Evolutionary conservation across 2,797 vertebrate genomes (phyloP), one percentile per base, ranked within the genome.

Genomic region (Enteromius mattozi): DNA sequence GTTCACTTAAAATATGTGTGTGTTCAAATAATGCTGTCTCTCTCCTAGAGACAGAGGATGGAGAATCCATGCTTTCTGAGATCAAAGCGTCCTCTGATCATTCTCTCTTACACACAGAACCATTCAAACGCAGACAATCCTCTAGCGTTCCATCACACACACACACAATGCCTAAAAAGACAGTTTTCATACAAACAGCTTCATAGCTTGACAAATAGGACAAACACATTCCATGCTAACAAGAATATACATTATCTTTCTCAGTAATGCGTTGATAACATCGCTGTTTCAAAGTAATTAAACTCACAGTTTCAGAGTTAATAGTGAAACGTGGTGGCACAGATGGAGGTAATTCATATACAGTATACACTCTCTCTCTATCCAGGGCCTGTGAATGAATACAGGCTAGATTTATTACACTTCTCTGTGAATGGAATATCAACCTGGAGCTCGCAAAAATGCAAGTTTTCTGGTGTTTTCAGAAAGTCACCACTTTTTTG

Each of bases 71-170:
- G 79, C 76, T 40, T 86, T 81, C 35, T 51, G 51, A 74, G 59
- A 84, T 85, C 63, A 83, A 83, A 86, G 69, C n/a, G 49, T 69
- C 40, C 30, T 40, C 7, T 68, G 77, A 80, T 71, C 74, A 79
- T 54, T 42, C 75, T 80, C 76, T 81, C 54, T 83, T 69, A 76
- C 79, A 10, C 79, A 51, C 19, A 59, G 24, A 85, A 56, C 13
- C 66, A 47, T 69, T 77, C 35, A 69, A 75, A 27, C 27, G 27
- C 37, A 63, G 49, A 77, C 61, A 42, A 59, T 45, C 65, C 63
- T 49, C 24, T 63, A 69, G 37, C 51, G 7, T 49, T 69, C 42
- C 17, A 16, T n/a, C 69, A 30, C 51, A 54, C 30, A 75, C 66
- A 68, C 63, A 80, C 42, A 78, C 8, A 65, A 8, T 21, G 21